These are phyloP conservation scores for Tachyglossus aculeatus DNA, from an alignment of 2,797 vertebrate species.

Conservation along the genomic window DNA sequence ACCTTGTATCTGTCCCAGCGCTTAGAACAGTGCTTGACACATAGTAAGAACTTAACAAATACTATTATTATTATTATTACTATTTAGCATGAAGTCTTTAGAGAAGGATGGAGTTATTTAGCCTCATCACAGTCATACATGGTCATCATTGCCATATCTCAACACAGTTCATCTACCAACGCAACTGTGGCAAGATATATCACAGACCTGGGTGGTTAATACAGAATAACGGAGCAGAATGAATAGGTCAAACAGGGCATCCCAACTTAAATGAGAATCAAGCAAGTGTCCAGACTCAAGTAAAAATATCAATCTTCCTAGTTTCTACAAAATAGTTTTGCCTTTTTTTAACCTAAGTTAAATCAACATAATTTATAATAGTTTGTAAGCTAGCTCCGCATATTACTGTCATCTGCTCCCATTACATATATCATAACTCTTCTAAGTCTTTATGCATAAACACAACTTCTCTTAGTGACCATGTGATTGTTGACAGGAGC, in stretches of 20 bases:
- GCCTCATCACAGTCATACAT: too few relatives aligned
- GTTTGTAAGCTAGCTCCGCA: not conserved
- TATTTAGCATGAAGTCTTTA: too few relatives aligned
- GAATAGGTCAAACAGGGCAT: not conserved
- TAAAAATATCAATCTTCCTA: not conserved
- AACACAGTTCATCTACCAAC: not conserved
- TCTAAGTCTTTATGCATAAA: not conserved
- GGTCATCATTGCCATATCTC: too few relatives aligned
- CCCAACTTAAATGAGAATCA: not conserved
- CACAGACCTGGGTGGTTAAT: not conserved
- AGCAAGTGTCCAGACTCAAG: not conserved
- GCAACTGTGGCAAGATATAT: not conserved
- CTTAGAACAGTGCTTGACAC: too few relatives aligned
- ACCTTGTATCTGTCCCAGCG: too few relatives aligned
- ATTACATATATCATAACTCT: not conserved
- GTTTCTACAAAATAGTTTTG: not conserved
- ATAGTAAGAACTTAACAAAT: too few relatives aligned
- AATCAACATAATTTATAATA: conserved; percentile 8
- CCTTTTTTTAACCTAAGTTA: not conserved
- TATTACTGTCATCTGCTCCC: not conserved
- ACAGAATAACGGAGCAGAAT: not conserved
- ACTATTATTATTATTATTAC: too few relatives aligned
- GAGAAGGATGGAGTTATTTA: too few relatives aligned
- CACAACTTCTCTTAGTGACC: not conserved
- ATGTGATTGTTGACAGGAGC: not conserved